Percentiles rank a stretch among this genome's conserved stretches.
Conservation (phyloP, 2,113 vertebrate species). For the Galeopterus variegatus region DNA sequence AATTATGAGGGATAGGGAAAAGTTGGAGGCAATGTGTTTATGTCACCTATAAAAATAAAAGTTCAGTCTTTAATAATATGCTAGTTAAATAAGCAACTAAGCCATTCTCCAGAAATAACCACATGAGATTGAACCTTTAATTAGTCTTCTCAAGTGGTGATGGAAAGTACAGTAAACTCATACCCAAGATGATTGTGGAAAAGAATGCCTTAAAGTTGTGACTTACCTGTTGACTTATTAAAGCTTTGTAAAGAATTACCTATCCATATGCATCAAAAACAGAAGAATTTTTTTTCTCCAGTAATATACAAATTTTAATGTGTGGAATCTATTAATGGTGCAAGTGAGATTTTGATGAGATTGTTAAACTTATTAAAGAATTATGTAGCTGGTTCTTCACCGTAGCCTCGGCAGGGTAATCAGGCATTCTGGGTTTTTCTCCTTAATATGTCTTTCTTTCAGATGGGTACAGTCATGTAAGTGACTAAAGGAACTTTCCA, state of each 20-base stretch:
- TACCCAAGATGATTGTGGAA: background rate
- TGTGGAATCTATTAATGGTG: background rate
- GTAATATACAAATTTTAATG: background rate
- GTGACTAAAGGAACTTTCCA: background rate
- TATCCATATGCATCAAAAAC: background rate
- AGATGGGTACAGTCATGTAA: background rate
- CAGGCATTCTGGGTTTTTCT: background rate
- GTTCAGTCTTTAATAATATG: slow-evolving; percentile 5
- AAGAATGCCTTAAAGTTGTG: background rate
- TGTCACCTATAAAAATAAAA: slow-evolving; percentile 32
- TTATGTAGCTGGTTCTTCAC: background rate
- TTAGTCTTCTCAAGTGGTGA: background rate
- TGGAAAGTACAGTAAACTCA: background rate
- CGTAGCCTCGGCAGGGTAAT: background rate
- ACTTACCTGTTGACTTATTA: background rate
- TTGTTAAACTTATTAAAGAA: slow-evolving; percentile 1
- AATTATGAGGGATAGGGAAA: background rate
- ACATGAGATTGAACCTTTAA: background rate
- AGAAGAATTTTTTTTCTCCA: background rate
- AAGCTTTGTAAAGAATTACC: background rate
- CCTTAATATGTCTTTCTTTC: slow-evolving; percentile 21
- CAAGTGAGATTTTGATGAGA: background rate
- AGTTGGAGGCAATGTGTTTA: slow-evolving; percentile 3
- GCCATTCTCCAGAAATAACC: background rate
- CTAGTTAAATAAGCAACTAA: slow-evolving; percentile 29